These are phyloP conservation scores for Lindbergichthys nudifrons DNA, from an alignment of 2,797 vertebrate genomes.

Conservation along the genomic window DNA sequence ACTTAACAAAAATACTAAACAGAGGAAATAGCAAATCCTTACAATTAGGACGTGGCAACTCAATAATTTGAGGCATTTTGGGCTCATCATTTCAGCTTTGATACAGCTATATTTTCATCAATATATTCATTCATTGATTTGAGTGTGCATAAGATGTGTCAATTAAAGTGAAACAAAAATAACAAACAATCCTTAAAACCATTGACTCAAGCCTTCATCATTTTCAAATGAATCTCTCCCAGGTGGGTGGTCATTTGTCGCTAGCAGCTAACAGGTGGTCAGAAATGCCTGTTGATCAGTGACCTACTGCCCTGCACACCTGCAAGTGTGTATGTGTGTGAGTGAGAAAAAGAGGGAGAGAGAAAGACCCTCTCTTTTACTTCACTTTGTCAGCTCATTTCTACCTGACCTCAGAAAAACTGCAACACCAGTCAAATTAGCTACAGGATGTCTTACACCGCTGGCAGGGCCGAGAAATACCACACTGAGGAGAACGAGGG, in stretches of 20 bases:
- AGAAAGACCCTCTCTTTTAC: slow-evolving; percentile 2
- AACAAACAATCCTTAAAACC: too few species aligned
- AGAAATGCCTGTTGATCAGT: too few species aligned
- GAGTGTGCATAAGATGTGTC: too few species aligned
- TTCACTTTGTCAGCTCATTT: slow-evolving; percentile 36
- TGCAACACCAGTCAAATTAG: slow-evolving; percentile 34
- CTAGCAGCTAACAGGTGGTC: too few species aligned
- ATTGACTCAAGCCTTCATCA: too few species aligned
- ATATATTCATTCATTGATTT: neutral
- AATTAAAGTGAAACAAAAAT: too few species aligned
- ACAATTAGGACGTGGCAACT: neutral
- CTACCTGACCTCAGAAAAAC: slow-evolving; percentile 45
- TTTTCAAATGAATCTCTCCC: too few species aligned
- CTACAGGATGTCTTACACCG: slow-evolving; percentile 23
- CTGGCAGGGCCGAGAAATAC: slow-evolving; percentile 19
- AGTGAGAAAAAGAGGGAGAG: too few species aligned
- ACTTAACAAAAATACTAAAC: neutral
- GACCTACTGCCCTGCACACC: too few species aligned
- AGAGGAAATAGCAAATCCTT: slow-evolving; percentile 11
- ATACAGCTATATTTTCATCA: neutral
- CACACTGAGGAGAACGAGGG: slow-evolving; percentile 31
- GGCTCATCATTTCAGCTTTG: neutral
- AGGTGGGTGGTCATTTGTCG: too few species aligned
- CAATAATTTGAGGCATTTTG: neutral
- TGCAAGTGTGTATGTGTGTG: too few species aligned